phyloP scores from a whole-genome alignment of 2,113 vertebrate genomes.

The Delphinapterus leucas region DNA sequence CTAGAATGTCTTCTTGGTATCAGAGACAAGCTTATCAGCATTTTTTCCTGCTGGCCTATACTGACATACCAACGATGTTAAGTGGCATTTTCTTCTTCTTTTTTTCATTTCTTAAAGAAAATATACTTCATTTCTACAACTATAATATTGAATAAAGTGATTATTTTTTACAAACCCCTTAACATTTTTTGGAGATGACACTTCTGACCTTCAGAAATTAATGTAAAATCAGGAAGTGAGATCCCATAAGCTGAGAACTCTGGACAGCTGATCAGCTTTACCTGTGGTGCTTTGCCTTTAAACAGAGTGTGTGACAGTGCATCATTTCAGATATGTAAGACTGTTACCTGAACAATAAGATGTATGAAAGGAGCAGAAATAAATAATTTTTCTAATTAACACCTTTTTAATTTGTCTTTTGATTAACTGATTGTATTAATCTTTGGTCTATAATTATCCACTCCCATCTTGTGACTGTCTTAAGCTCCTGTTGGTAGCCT shows the following conservation, averaged over 20 bases:
- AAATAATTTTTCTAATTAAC: constrained; percentile 83
- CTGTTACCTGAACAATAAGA: constrained; percentile 31
- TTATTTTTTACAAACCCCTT: constrained; percentile 60
- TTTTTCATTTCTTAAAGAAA: constrained; percentile 54
- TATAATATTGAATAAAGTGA: constrained; percentile 62
- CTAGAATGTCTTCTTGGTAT: background rate
- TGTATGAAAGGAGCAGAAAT: constrained; percentile 79
- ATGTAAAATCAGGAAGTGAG: background rate
- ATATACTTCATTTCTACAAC: constrained; percentile 32
- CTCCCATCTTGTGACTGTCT: background rate
- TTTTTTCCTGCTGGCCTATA: constrained; percentile 32
- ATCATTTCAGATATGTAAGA: background rate
- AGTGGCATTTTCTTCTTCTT: constrained; percentile 39
- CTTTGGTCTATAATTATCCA: background rate
- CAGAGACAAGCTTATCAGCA: constrained; percentile 18
- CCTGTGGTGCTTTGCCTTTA: constrained; percentile 43
- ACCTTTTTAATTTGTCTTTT: constrained; percentile 22
- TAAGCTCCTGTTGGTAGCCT: background rate
- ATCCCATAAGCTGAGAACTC: background rate
- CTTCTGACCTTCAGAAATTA: constrained; percentile 34
- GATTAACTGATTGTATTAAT: background rate
- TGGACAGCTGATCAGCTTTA: background rate
- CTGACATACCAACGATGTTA: background rate
- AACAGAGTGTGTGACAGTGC: background rate
- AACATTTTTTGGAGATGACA: constrained; percentile 31